Evolutionary conservation across 2,113 vertebrate genomes (phyloP), one percentile per base, ranked within the genome.

Genomic region (Irena cyanogastra): DNA sequence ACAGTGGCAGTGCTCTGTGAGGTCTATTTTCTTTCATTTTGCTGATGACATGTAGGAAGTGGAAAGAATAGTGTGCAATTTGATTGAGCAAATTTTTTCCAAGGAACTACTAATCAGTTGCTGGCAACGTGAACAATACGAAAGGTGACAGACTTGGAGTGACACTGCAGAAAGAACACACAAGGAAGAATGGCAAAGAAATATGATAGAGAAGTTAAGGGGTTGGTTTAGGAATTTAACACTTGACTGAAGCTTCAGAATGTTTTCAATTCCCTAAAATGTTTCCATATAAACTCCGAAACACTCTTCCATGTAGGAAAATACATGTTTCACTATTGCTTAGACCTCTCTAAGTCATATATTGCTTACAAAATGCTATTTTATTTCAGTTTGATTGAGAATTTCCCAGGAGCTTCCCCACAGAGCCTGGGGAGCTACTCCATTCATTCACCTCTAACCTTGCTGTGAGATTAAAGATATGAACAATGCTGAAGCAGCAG

Each of bases 41-140:
- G 39, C 30, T 60, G 24, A 19, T 90, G 21, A 57, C 0, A 0
- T 44, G 1, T 5, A 15, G 10, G 21, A 74, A 87, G 37, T 31
- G 12, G 47, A 72, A 50, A 56, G 21, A 41, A 4, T 63, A 33
- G 90, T 74, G 7, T 2, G 2, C 3, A 61, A 27, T 65, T 69
- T n/a, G n/a, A 61, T 17, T 20, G 14, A 60, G 14, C 4, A 61
- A 47, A 4, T 10, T 49, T 82, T 93, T 94, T 52, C 10, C 19
- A 41, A 77, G 59, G 69, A 89, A 13, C 22, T 83, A n/a, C 7
- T 68, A 16, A 64, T 68, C 31, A 39, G 35, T 12, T 70, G 2
- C 16, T 82, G 33, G 27, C 23, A 69, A 6, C 5, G 6, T 78
- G 33, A 74, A 24, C 4, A 3, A 31, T 24, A 26, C 4, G 3